Conservation (phyloP, 30 jellyfish, hydroid and myxozoan genomes). For the Hydra vulgaris region DNA sequence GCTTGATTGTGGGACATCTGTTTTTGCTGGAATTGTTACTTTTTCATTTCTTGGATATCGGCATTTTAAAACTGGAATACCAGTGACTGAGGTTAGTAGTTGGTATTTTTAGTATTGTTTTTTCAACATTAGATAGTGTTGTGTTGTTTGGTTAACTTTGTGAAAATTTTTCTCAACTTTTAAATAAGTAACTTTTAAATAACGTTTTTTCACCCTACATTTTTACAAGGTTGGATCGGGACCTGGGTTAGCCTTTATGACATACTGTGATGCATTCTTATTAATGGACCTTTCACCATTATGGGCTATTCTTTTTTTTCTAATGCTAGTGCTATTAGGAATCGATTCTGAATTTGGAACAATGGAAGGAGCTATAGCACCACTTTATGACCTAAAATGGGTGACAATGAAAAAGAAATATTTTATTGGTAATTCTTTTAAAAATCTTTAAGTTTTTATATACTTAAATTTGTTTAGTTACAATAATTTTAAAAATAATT, state of each 20-base stretch:
- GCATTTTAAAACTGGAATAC: constrained; percentile 49
- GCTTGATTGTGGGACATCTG: constrained; percentile 90
- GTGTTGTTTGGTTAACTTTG: too few species aligned
- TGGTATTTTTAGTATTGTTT: constrained; percentile 1
- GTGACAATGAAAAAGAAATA: constrained; percentile 79
- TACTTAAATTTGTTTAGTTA: too few species aligned
- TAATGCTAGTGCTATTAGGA: constrained; percentile 85
- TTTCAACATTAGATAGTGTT: neutral
- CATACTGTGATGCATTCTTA: constrained; percentile 88
- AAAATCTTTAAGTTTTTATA: neutral
- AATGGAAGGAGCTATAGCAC: constrained; percentile 92
- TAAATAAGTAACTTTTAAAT: too few species aligned
- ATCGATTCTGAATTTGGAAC: constrained; percentile 95
- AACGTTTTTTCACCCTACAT: neutral
- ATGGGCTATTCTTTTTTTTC: constrained; percentile 89
- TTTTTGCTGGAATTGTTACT: constrained; percentile 84
- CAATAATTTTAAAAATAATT: too few species aligned
- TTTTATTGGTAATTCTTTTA: constrained; percentile 60
- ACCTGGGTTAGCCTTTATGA: constrained; percentile 95
- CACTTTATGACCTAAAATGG: constrained; percentile 80
- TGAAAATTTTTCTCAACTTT: too few species aligned
- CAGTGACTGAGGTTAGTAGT: constrained; percentile 53
- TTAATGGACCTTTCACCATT: constrained; percentile 96
- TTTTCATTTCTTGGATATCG: constrained; percentile 93
- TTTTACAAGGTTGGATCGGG: constrained; percentile 67